Evolutionary conservation across 2,888 invertebrate genomes (phyloP), one percentile per base, ranked within the genome.

Genomic region (Caenorhabditis sinica): DNA sequence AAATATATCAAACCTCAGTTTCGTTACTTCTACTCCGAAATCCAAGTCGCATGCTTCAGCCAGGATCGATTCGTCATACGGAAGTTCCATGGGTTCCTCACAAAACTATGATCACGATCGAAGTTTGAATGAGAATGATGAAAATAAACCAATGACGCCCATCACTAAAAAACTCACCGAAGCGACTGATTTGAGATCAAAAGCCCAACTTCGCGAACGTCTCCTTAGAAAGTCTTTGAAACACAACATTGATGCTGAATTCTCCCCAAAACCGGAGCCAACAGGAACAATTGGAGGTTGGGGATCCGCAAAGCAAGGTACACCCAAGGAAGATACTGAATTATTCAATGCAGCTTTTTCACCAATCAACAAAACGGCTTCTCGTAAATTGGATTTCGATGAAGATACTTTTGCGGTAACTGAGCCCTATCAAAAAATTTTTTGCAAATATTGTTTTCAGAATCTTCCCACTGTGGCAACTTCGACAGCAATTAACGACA

Each of bases 191-290:
- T 0, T 28, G n/a, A 73, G 51, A n/a, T 87, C 88, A 15, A 86
- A 86, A 40, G 88, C 88, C 25, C 71, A 82, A 23, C 75, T 89
- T n/a, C 65, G 89, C 15, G 88, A 89, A 65, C 79, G 89, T 23
- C 61, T 89, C 6, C 60, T 89, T 20, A 77, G 87, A 60, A 89
- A 88, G 58, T 61, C 76, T 4, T 4, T 82, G 58, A 75, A 56
- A 33, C 45, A 20, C 25, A 28, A 30, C 13, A 2, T 40, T 6
- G 40, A 40, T 11, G 2, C 40, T 2, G 40, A 40, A 2, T 13
- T 2, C 2, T 40, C 40, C 1, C 28, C 11, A 6, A 33, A 20
- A 25, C 11, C 58, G 20, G 5, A 23, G 13, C 51, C 53, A 60
- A n/a, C 9, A 13, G 65, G n/a, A 9, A 45, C 6, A 11, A 13